A percentile compares a stretch with the other conserved stretches of the same genome.
These are phyloP conservation scores for Alsophila aescularia DNA, from an alignment of 2,888 invertebrate genomes.

Conservation along the genomic window DNA sequence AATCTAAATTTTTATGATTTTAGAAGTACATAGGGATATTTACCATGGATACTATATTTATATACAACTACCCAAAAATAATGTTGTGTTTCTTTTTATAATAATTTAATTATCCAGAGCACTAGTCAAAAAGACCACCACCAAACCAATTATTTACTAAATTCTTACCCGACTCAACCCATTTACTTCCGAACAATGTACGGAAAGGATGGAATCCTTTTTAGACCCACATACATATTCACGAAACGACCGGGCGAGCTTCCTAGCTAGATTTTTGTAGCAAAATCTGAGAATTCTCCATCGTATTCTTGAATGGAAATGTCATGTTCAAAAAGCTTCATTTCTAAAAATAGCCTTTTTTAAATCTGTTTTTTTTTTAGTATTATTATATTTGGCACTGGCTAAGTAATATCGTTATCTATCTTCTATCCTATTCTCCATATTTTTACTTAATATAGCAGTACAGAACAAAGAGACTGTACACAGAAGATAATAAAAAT, in stretches of 20 bases:
- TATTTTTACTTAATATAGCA: too few species aligned
- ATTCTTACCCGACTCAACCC: conserved; percentile 17
- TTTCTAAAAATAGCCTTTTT: conserved; percentile 13
- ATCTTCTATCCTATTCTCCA: too few species aligned
- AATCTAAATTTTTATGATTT: too few species aligned
- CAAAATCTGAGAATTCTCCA: conserved; percentile 13
- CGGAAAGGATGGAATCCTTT: conserved; percentile 12
- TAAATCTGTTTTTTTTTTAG: neutral
- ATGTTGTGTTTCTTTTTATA: neutral
- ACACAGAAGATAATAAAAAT: too few species aligned
- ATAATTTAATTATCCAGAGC: neutral
- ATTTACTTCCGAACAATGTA: conserved; percentile 18
- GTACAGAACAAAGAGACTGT: too few species aligned
- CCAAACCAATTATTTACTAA: neutral
- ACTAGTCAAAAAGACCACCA: neutral
- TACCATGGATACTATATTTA: too few species aligned
- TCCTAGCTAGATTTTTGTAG: conserved; percentile 9
- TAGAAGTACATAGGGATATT: too few species aligned
- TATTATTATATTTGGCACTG: too few species aligned
- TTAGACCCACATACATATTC: conserved; percentile 24
- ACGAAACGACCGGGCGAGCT: neutral
- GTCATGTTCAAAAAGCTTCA: conserved; percentile 13
- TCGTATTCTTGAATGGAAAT: conserved; percentile 2
- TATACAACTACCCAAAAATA: too few species aligned
- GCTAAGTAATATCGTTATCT: too few species aligned